Conservation (phyloP, 2,797 vertebrate genomes). For the Ataeniobius toweri region DNA sequence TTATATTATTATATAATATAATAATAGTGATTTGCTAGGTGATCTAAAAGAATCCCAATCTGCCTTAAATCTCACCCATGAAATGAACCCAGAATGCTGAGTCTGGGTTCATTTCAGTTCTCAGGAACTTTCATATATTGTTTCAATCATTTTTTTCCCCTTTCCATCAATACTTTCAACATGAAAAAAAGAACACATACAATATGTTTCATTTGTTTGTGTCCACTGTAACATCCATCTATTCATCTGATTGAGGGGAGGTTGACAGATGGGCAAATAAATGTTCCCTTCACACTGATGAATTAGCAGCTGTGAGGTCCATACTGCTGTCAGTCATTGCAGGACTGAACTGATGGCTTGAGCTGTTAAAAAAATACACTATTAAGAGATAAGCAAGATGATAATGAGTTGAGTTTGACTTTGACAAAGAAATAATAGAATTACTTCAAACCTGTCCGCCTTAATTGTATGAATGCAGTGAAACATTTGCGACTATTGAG, state of each 20-base stretch:
- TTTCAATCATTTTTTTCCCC: background rate
- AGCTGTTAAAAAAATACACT: slow-evolving; percentile 17
- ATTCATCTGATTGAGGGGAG: slow-evolving; percentile 14
- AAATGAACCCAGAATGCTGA: background rate
- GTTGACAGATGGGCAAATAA: slow-evolving; percentile 24
- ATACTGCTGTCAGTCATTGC: slow-evolving; percentile 30
- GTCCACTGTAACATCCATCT: background rate
- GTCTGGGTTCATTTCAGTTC: slow-evolving; percentile 18
- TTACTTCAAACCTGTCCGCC: background rate
- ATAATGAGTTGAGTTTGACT: background rate
- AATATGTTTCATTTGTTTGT: background rate
- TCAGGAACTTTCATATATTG: background rate
- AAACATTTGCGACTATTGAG: background rate
- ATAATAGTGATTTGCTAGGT: background rate
- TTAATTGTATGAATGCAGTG: background rate
- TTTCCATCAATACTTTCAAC: slow-evolving; percentile 1
- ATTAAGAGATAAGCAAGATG: slow-evolving; percentile 2
- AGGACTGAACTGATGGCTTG: slow-evolving; percentile 11
- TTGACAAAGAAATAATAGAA: background rate
- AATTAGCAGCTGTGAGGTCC: slow-evolving; percentile 25
- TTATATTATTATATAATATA: too few species aligned
- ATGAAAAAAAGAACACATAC: background rate
- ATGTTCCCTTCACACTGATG: slow-evolving; percentile 42
- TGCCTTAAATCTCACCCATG: slow-evolving; percentile 30
- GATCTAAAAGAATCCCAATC: slow-evolving; percentile 21